Percentiles rank a stretch among this genome's conserved stretches.
phyloP scores from a whole-genome alignment of 2,797 vertebrate species.

The Sandelia bainsii region DNA sequence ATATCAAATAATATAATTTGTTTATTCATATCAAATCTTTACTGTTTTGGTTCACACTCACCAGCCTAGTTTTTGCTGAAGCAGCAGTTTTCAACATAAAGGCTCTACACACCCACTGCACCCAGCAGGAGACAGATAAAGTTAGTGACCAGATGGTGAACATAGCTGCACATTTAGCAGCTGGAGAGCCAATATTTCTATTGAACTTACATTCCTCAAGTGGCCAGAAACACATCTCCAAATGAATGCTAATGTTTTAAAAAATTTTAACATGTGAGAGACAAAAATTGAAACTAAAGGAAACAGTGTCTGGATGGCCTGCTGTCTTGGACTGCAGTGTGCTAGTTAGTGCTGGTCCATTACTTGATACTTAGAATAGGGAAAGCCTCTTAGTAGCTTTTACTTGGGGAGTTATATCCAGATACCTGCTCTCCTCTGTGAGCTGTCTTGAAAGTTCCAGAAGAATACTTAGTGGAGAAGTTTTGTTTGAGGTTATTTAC shows the following conservation, averaged over 20 bases:
- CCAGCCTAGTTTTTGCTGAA: neutral
- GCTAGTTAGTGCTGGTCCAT: constrained; percentile 28
- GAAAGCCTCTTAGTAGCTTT: constrained; percentile 78
- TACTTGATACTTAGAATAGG: constrained; percentile 69
- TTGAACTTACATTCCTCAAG: neutral
- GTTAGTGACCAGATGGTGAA: too few species aligned
- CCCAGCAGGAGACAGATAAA: neutral
- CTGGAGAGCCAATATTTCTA: neutral
- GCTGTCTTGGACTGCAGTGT: constrained; percentile 34
- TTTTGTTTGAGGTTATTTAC: constrained; percentile 18
- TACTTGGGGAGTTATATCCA: constrained; percentile 55
- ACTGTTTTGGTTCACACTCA: neutral
- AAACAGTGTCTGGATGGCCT: constrained; percentile 24
- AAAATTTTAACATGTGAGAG: neutral
- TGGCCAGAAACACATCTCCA: neutral
- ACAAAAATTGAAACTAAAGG: neutral
- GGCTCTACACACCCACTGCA: neutral
- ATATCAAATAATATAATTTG: too few species aligned
- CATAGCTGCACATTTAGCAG: neutral
- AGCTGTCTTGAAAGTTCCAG: constrained; percentile 35
- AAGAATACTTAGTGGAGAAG: neutral
- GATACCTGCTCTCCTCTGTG: constrained; percentile 53
- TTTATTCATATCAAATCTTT: too few species aligned
- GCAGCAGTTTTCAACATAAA: neutral
- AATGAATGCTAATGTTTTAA: neutral